Evolutionary conservation across 1,140 invertebrate genomes (phyloP), one percentile per base, ranked within the genome.

Genomic region (Gerris buenoi): DNA sequence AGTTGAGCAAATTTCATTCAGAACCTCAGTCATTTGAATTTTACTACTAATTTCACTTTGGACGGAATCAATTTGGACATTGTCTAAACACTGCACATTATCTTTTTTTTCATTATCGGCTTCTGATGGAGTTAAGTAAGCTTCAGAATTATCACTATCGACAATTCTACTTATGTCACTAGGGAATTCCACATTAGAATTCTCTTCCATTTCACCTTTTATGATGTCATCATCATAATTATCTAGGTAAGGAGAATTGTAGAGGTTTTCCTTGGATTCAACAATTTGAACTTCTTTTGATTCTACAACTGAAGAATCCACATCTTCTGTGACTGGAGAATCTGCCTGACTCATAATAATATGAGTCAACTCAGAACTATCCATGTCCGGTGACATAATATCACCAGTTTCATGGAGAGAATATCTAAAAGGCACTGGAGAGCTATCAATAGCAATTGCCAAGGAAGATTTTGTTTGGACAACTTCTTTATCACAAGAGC

Each of bases 41-140:
- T 60, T 60, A 60, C 26, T 67, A 46, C 26, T 67, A 46, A 60
- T 57, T 67, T 67, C 46, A 5, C 27, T 59, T 59, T 69, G 66
- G 69, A 72, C 70, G 65, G 69, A 70, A 46, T 70, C 67, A 69
- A 60, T 67, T 69, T 69, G 58, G 70, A 62, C 67, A 71, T 46
- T 15, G 28, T 73, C 72, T 18, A 65, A 62, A 58, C 68, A 73
- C 27, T 71, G 66, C 61, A 74, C 72, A 27, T 67, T 67, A 56
- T 74, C 73, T 61, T 69, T 70, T 13, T 71, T 71, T 15, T 68
- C 74, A n/a, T 74, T 75, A 59, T 77, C 75, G 58, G 74, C 79
- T 74, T 83, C 83, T 61, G 81, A 83, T 14, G 83, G 82, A 65
- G 82, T 84, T 64, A 83, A 74, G 72, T 84, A 84, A 33, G 81